Evolutionary conservation across 1,140 invertebrate species (phyloP).

Genomic region (Psilanteris sp.): DNA sequence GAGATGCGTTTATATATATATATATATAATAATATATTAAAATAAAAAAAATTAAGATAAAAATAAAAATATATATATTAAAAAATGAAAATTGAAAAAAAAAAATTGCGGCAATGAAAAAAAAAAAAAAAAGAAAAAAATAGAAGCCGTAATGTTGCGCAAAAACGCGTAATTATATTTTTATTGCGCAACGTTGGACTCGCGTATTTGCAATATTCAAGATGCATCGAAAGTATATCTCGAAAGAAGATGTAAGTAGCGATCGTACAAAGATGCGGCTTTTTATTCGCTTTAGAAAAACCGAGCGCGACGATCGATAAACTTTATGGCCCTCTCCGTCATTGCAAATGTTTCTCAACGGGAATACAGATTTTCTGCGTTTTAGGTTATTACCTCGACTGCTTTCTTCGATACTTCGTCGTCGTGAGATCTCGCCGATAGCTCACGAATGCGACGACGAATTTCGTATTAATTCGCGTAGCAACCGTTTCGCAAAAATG

Average conservation of each 20-base stretch:
- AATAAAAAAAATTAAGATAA: no score
- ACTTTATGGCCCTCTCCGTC: slow-evolving; percentile 55
- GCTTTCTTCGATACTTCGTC: slow-evolving; percentile 39
- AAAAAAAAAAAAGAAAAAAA: no score
- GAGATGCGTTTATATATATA: no score
- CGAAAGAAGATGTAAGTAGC: slow-evolving; percentile 33
- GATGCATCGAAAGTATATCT: slow-evolving; percentile 33
- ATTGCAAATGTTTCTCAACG: slow-evolving; percentile 49
- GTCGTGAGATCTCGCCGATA: slow-evolving; percentile 27
- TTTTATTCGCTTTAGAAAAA: slow-evolving; percentile 58
- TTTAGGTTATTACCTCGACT: slow-evolving; percentile 44
- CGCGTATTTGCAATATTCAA: slow-evolving; percentile 30
- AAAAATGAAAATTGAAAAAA: no score
- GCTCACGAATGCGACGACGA: slow-evolving; percentile 23
- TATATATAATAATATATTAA: no score
- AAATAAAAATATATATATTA: no score
- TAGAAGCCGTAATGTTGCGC: no score
- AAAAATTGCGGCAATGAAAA: no score
- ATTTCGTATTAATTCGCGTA: no score
- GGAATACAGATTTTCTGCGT: slow-evolving; percentile 56
- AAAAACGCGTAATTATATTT: no score
- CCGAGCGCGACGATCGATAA: slow-evolving; percentile 56
- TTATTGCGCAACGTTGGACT: no score
- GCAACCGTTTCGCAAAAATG: no score
- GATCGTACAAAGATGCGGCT: slow-evolving; percentile 41